Base-by-base conservation (phyloP, 2,888 invertebrate species). In the Megalurothrips usitatus region DNA sequence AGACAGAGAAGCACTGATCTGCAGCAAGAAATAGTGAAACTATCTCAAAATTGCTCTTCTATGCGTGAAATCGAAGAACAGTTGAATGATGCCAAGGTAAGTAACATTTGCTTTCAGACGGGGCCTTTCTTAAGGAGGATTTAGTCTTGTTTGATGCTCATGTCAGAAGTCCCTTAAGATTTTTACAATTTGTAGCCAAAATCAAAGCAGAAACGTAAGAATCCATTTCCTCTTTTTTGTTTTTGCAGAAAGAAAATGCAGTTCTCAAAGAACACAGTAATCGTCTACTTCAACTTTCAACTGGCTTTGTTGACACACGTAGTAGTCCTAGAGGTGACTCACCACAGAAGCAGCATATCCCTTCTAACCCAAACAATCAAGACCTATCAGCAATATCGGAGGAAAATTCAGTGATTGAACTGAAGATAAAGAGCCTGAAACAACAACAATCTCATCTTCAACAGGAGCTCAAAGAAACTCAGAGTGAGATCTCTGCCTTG, bases 81-180 rank as follows among this genome's bases (percentile, higher is more conserved):
- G 23, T 75, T 75, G 12, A 75, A 75, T 10, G 68, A 75, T 75
- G 68, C 68, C 1, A 23, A 75, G 68, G 68, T 75, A 75, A 75
- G 26, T 23, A n/a, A 11, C 12, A 9, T 9, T 12, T 75, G 58
- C 58, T 58, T 9, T 14, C 52, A 43, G 34, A 43, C 34, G 6
- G 34, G 2, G 6, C 34, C 34, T 4, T 43, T 43, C 2, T 4
- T 43, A 43, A 2, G 2, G 34, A 52, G 14, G 11, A 3, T 52
- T 58, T 58, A 6, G 19, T 58, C 6, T 58, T 19, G 17, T 23
- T 26, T 52, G 1, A 52, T 52, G 17, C 52, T 52, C 52, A 52
- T 17, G 14, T 52, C 17, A 6, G 14, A 4, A 52, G 17, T 52
- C 12, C 1, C 1, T 52, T 4, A 17, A 52, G 1, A 14, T 2